Evolutionary conservation across 2,113 vertebrate genomes (phyloP).

Genomic region (Cacatua alba): DNA sequence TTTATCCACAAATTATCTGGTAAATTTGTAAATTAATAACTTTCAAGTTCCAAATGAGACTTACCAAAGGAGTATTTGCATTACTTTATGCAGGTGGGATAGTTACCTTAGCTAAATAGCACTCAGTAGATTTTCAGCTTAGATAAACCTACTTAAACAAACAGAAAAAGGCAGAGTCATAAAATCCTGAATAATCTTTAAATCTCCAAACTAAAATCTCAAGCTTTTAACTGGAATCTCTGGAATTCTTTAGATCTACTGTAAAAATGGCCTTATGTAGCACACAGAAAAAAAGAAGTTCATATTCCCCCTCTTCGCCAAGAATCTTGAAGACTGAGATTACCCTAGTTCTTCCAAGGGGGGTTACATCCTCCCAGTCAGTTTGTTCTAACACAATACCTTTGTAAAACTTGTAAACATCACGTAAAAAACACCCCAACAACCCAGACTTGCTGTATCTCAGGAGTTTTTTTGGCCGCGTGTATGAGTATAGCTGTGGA

Average conservation of each 20-base stretch:
- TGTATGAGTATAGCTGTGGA: neutral
- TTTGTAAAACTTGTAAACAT: neutral
- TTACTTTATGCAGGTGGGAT: neutral
- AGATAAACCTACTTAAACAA: neutral
- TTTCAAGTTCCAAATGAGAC: neutral
- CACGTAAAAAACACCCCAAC: neutral
- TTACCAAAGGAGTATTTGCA: neutral
- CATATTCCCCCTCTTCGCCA: neutral
- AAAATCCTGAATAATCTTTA: neutral
- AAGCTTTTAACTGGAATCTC: neutral
- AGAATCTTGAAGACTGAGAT: neutral
- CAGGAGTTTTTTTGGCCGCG: neutral
- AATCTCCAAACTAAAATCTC: neutral
- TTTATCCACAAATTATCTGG: conserved; percentile 30
- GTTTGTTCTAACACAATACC: neutral
- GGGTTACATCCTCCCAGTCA: neutral
- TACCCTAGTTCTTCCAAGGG: neutral
- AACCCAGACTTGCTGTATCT: neutral
- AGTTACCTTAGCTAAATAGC: neutral
- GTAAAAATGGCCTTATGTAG: neutral
- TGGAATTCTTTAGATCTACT: neutral
- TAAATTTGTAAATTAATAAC: neutral
- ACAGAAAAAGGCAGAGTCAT: neutral
- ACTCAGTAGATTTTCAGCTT: neutral
- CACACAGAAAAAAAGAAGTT: neutral